Evolutionary conservation across 2,888 invertebrate genomes (phyloP).

Genomic region (Sclerodermus sp.): DNA sequence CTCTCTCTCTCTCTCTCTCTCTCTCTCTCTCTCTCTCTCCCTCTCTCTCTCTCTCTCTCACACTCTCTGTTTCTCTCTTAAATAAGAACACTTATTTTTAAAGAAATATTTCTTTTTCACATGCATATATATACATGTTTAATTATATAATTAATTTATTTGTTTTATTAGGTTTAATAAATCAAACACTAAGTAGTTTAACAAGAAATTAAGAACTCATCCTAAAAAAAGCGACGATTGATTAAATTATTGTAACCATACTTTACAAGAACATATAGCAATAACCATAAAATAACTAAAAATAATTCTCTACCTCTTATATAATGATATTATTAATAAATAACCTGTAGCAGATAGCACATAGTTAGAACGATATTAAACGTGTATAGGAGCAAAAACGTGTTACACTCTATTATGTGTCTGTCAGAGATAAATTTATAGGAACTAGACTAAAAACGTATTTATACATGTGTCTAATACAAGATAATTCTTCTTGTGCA

Average conservation of each 20-base stretch:
- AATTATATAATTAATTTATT: too few relatives aligned
- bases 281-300: background rate
- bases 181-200: background rate
- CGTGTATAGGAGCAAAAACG: background rate
- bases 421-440: constrained; percentile 19
- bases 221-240: constrained; percentile 10
- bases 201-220: background rate
- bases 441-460: too few relatives aligned
- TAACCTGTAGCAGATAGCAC: background rate
- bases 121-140: too few relatives aligned
- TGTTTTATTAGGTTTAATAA: background rate
- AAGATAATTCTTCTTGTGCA: background rate
- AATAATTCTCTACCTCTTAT: background rate
- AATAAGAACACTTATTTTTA: too few relatives aligned
- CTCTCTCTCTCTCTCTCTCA: too few relatives aligned
- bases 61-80: too few relatives aligned
- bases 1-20: too few relatives aligned
- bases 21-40: too few relatives aligned
- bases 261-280: constrained; percentile 7
- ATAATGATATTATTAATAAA: background rate
- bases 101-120: too few relatives aligned
- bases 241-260: background rate
- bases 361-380: background rate
- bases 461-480: background rate
- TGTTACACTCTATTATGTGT: constrained; percentile 14